phyloP scores from a whole-genome alignment of 92 coral and sea anemone species.

The Palythoa heliodiscus region DNA sequence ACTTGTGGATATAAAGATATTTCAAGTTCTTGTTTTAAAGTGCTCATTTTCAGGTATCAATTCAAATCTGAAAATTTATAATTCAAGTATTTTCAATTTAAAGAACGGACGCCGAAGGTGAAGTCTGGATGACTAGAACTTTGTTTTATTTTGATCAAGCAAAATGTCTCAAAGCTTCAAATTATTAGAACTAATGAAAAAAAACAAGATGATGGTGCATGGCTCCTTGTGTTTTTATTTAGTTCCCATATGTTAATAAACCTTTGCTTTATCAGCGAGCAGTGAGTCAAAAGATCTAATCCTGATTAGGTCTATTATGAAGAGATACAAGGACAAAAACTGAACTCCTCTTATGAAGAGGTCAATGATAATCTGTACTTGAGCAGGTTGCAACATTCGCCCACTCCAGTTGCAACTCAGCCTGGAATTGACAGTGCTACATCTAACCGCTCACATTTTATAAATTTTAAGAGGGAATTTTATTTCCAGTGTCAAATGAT shows the following conservation, averaged over 20 bases:
- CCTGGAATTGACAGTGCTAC: constrained; percentile 15
- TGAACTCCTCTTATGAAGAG: constrained; percentile 1
- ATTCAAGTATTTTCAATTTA: too few species aligned
- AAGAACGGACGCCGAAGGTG: too few species aligned
- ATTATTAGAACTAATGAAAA: too few species aligned
- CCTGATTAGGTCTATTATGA: constrained; percentile 28
- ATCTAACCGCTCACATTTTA: constrained; percentile 1
- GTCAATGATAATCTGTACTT: neutral
- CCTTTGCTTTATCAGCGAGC: neutral
- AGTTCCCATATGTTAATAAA: constrained; percentile 3
- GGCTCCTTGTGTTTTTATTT: neutral
- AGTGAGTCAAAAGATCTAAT: constrained; percentile 11
- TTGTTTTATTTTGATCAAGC: too few species aligned
- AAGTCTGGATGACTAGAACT: too few species aligned
- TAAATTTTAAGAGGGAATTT: constrained; percentile 19
- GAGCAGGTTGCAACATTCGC: neutral
- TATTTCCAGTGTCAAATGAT: constrained; percentile 35
- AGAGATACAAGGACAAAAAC: constrained; percentile 16
- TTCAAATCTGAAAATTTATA: too few species aligned
- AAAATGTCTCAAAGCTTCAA: too few species aligned
- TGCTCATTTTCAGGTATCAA: too few species aligned
- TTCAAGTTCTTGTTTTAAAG: too few species aligned
- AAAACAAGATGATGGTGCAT: neutral
- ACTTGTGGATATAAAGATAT: too few species aligned
- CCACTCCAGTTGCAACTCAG: neutral